Evolutionary conservation across 2,113 vertebrate genomes (phyloP).

Genomic region (Aleadryas rufinucha): DNA sequence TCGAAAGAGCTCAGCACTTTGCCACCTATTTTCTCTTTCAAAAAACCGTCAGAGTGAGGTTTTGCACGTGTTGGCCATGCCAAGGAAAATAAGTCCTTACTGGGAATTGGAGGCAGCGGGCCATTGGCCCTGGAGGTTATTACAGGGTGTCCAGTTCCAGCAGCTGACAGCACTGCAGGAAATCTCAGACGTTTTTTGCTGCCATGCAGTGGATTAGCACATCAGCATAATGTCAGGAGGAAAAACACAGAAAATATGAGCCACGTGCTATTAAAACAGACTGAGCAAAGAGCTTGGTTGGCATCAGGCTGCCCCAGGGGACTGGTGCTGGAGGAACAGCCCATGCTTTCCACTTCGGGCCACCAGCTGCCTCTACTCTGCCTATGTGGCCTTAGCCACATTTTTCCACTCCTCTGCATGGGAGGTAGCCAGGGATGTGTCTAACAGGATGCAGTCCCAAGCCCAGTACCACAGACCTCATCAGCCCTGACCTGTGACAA

Average conservation of each 20-base stretch:
- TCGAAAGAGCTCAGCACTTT: slow-evolving; percentile 16
- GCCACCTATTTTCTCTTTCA: background rate
- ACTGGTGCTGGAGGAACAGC: background rate
- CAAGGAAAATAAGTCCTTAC: slow-evolving; percentile 7
- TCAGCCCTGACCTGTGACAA: background rate
- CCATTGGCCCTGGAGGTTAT: background rate
- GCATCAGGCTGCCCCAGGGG: background rate
- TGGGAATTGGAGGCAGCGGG: background rate
- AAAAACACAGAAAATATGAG: background rate
- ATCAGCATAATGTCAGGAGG: background rate
- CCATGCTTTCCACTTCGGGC: fast-evolving
- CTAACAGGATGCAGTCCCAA: background rate
- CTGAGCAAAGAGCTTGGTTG: background rate
- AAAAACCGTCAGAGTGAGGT: background rate
- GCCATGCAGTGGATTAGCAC: background rate
- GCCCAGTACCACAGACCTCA: fast-evolving
- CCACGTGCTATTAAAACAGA: background rate
- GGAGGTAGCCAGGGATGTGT: fast-evolving
- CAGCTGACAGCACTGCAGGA: background rate
- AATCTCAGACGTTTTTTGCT: background rate
- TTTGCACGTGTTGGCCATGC: background rate
- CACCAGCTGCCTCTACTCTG: background rate
- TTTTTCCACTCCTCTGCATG: background rate
- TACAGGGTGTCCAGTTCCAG: background rate
- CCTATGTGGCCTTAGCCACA: fast-evolving